A percentile compares a stretch with the other conserved stretches of the same genome.
Conservation (phyloP, 2,113 vertebrate species). For the Antechinus stuartii region DNA sequence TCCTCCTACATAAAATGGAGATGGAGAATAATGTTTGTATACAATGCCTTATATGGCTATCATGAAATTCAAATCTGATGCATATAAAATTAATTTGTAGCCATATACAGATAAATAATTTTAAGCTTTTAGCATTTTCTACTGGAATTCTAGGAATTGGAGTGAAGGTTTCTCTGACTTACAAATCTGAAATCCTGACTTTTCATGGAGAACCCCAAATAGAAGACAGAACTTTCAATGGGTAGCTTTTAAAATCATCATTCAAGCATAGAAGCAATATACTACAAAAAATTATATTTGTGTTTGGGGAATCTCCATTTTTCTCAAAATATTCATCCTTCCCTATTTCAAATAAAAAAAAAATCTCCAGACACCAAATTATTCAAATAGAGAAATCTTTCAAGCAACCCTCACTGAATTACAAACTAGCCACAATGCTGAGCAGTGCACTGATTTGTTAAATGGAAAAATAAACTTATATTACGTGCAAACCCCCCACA, state of each 20-base stretch:
- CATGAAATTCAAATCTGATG: not conserved
- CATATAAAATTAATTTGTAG: not conserved
- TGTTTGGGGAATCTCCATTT: not conserved
- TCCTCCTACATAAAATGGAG: not conserved
- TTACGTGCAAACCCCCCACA: not conserved
- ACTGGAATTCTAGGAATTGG: not conserved
- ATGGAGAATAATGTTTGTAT: not conserved
- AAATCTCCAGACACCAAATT: not conserved
- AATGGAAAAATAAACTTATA: constrained; percentile 56
- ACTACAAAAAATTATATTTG: not conserved
- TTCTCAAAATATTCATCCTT: not conserved
- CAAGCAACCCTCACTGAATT: constrained; percentile 20
- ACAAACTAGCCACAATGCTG: constrained; percentile 44
- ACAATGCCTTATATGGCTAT: not conserved
- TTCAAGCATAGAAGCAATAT: not conserved
- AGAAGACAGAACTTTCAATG: not conserved
- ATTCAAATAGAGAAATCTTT: constrained; percentile 39
- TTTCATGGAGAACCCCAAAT: not conserved
- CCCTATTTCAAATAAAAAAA: not conserved
- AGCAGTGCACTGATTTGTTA: constrained; percentile 41
- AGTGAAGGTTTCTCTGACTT: not conserved
- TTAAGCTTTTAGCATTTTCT: not conserved
- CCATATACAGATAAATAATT: not conserved
- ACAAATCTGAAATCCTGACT: not conserved
- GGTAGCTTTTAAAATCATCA: not conserved